These are phyloP conservation scores for Andrena chrysosceles DNA, from an alignment of 2,888 invertebrate genomes.

Conservation along the genomic window DNA sequence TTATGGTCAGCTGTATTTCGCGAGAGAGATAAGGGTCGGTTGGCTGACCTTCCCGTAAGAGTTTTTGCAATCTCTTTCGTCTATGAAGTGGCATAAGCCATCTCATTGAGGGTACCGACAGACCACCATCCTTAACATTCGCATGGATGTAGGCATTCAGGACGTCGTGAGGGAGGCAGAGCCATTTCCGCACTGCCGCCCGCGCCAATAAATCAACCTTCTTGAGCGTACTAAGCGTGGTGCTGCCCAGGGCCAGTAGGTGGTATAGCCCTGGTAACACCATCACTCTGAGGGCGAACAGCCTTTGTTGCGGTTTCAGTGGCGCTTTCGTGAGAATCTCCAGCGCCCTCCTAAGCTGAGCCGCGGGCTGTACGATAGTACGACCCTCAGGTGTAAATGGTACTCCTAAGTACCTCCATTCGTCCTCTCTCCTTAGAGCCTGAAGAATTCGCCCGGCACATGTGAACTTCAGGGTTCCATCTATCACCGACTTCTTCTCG, in stretches of 20 bases:
- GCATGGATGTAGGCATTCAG: slow-evolving; percentile 74
- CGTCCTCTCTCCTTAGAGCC: neutral
- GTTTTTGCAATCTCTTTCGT: too few relatives aligned
- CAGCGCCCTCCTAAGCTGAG: neutral
- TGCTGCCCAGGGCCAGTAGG: slow-evolving; percentile 16
- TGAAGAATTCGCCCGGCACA: neutral
- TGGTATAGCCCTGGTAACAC: slow-evolving; percentile 74
- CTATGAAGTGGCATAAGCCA: too few relatives aligned
- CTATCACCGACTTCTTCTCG: too few relatives aligned
- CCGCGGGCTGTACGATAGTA: neutral
- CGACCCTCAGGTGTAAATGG: slow-evolving; percentile 2
- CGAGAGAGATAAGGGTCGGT: too few relatives aligned
- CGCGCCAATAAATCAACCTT: too few relatives aligned
- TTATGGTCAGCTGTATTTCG: too few relatives aligned
- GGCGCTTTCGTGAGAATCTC: slow-evolving; percentile 30
- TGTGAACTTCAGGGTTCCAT: neutral
- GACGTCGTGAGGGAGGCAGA: too few relatives aligned
- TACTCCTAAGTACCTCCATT: neutral
- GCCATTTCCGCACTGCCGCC: too few relatives aligned
- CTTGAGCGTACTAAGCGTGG: slow-evolving; percentile 60
- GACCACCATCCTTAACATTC: slow-evolving; percentile 6
- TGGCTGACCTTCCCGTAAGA: too few relatives aligned
- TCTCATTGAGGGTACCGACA: too few relatives aligned
- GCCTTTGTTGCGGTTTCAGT: slow-evolving; percentile 51
- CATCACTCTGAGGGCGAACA: slow-evolving; percentile 42